Conservation (phyloP, 1,140 invertebrate species). For the Micrasema minimum region DNA sequence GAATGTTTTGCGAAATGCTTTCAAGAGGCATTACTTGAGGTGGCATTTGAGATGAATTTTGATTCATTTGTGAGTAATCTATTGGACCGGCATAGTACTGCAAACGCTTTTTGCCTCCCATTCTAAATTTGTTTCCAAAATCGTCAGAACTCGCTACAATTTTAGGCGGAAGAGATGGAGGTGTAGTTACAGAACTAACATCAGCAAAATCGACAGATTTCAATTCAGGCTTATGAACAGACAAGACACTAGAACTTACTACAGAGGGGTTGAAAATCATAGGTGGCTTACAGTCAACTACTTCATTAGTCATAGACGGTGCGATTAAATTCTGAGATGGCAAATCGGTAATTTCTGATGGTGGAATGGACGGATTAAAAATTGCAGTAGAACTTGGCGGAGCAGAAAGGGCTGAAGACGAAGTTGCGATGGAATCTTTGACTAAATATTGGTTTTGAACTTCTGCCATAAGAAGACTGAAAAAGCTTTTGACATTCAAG, state of each 20-base stretch:
- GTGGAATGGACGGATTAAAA: too few species aligned
- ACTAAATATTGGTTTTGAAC: too few species aligned
- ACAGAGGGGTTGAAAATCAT: constrained; percentile 13
- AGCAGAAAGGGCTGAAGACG: too few species aligned
- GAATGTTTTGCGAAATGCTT: neutral
- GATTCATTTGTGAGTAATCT: constrained; percentile 46
- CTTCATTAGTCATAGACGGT: too few species aligned
- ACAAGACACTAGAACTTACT: neutral
- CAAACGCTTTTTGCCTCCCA: constrained; percentile 58
- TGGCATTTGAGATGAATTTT: neutral
- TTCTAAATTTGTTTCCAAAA: constrained; percentile 57
- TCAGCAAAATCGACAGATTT: neutral
- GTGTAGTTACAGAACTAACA: neutral
- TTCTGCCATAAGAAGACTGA: neutral
- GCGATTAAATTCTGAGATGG: too few species aligned
- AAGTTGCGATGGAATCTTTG: too few species aligned
- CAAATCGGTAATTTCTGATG: too few species aligned
- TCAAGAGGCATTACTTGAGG: neutral
- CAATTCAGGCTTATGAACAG: neutral
- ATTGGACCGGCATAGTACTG: constrained; percentile 66
- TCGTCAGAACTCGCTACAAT: constrained; percentile 43
- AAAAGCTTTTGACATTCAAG: constrained; percentile 16
- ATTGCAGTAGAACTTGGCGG: too few species aligned
- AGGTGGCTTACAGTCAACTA: too few species aligned
- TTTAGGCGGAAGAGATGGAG: constrained; percentile 21